phyloP scores from a whole-genome alignment of 2,888 invertebrate genomes.

The Schizaphis graminum region DNA sequence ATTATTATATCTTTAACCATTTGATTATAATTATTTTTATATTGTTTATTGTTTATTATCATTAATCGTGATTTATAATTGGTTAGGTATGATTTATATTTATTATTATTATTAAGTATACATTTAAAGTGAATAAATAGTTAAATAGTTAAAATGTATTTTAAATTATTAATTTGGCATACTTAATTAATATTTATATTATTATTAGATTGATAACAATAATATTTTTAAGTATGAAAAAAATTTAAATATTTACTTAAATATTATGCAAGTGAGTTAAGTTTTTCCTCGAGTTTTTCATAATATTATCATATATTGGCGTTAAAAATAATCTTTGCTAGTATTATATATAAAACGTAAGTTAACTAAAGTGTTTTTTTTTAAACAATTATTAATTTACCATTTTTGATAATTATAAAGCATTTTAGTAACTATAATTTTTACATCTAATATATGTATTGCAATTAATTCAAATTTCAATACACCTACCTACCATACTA shows the following conservation, averaged over 20 bases:
- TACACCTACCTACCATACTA: not conserved
- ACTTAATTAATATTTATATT: not conserved
- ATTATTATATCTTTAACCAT: too few species aligned
- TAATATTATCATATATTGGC: not conserved
- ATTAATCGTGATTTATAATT: not conserved
- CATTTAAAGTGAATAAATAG: not conserved
- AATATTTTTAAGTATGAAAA: not conserved
- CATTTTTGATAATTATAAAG: not conserved
- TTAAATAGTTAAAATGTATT: not conserved
- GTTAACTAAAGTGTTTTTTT: not conserved
- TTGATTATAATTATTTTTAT: too few species aligned
- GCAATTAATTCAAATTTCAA: not conserved
- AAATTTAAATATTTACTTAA: not conserved
- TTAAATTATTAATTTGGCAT: not conserved
- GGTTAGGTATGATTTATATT: not conserved
- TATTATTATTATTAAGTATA: not conserved
- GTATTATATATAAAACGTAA: too few species aligned
- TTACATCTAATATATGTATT: not conserved
- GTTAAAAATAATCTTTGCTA: too few species aligned
- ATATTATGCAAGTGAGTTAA: not conserved
- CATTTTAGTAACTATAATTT: not conserved
- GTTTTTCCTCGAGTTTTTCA: not conserved
- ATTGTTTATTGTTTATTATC: not conserved
- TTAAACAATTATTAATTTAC: not conserved
- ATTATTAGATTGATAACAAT: not conserved